Evolutionary conservation across 2,797 vertebrate species (phyloP), one percentile per base, ranked within the genome.

Genomic region (Acrocephalus scirpaceus): DNA sequence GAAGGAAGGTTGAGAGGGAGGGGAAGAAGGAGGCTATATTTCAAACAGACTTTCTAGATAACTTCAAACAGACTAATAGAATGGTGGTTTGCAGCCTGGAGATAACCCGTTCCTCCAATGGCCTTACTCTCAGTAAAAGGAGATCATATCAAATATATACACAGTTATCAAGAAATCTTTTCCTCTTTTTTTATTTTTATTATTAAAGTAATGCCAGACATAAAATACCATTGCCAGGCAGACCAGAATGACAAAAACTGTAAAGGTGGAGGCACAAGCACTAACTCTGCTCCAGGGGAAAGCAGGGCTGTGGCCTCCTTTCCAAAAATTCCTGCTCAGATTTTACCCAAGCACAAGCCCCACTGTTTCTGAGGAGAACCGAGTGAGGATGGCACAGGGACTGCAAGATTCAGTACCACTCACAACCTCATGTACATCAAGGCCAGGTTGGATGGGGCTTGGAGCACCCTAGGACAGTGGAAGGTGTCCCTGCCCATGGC

Each of bases 61-160:
- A 97, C 96, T 96, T 96, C 96, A 96, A 96, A 95, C 90, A 95
- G 93, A 95, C 94, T 89, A 96, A 96, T 82, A 95, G 96, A 96
- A 95, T 54, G 96, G 93, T 3, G 65, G 95, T 58, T 97, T 97
- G 94, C 95, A 96, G 96, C 92, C 88, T 1, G 0, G 94, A 96
- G 95, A 97, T 97, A 97, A 96, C 96, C 90, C 17, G 3, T 22
- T 95, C 95, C 88, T 96, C 92, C 96, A 93, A 95, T 65, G 93
- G 96, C 93, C 96, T 95, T 76, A 77, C 69, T 79, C 93, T 95
- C 89, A 69, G 94, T 61, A 64, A 91, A 95, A 85, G 75, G 69
- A 97, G 92, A 95, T 95, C 11, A 13, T 75, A 96, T 97, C 95
- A 90, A 92, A 89, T 58, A 93, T 74, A 95, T 47, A 93, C 88